Evolutionary conservation across 2,113 vertebrate species (phyloP), one percentile per base, ranked within the genome.

Genomic region (Pterocles burchelli): DNA sequence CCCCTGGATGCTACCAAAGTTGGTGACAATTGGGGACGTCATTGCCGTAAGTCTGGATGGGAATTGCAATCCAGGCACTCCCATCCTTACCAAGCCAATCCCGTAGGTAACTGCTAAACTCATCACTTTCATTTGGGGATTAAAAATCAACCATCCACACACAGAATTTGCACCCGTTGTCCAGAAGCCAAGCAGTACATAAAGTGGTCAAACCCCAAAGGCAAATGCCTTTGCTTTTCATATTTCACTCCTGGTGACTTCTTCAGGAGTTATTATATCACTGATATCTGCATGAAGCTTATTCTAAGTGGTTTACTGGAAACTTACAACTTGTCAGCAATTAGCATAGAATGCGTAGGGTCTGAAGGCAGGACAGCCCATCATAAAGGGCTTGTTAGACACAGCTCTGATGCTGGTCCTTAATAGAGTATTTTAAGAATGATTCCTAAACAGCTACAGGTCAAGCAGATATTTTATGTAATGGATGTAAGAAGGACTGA

Each of bases 261-360:
- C 87, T 91, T 66, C 78, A 78, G 66, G 58, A 68, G 29, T 76
- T 84, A 85, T 70, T 76, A 52, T 74, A 33, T 61, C 54, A 57
- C 68, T 87, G 89, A 57, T 91, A 89, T 72, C 87, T 83, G 28
- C 74, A 73, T 54, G 54, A 88, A 91, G 41, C 49, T 89, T 61
- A 51, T 85, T 91, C 62, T 54, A 46, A 91, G 54, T 26, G 43
- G 85, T 81, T 93, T 96, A 85, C 79, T 76, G 71, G 87, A 88
- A 95, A 96, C 94, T 79, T 85, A 94, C 2, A 33, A 87, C 58
- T 94, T 93, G 62, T 73, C 62, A 93, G 91, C 66, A 94, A 93
- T 92, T 81, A 88, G 41, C 66, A 93, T 82, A 85, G 93, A 91
- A 66, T 18, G 24, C 92, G 57, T 48, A 77, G 57, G 61, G 88